These are phyloP conservation scores for Trialeurodes vaporariorum DNA, from an alignment of 1,140 invertebrate genomes.

Conservation along the genomic window DNA sequence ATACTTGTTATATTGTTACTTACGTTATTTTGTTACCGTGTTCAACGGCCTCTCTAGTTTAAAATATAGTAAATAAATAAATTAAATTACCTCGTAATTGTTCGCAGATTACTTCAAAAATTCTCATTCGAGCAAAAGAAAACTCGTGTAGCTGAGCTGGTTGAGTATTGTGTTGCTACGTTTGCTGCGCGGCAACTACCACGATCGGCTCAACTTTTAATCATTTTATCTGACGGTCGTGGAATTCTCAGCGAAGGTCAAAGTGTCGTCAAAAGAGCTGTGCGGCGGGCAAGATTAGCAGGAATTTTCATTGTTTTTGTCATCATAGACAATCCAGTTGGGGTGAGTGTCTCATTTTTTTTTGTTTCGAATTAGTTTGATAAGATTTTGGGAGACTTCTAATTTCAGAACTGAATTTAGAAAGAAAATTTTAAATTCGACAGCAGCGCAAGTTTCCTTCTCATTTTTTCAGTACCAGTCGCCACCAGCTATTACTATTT, in stretches of 20 bases:
- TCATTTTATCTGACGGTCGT: conserved; percentile 90
- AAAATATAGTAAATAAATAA: too few species aligned
- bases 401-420: too few species aligned
- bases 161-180: conserved; percentile 63
- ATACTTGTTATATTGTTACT: too few species aligned
- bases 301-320: conserved; percentile 91
- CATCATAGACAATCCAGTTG: conserved; percentile 85
- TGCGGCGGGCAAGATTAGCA: conserved; percentile 62
- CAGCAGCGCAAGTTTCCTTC: too few species aligned
- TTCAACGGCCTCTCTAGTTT: too few species aligned
- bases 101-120: conserved; percentile 50
- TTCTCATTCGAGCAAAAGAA: conserved; percentile 70
- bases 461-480: too few species aligned
- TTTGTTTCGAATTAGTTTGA: too few species aligned
- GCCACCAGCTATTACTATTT: too few species aligned
- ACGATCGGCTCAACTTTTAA: conserved; percentile 70
- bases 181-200: conserved; percentile 40
- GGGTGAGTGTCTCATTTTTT: conserved; percentile 53
- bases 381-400: too few species aligned
- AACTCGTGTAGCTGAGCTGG: conserved; percentile 63
- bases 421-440: too few species aligned
- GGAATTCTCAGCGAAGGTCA: conserved; percentile 84
- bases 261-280: conserved; percentile 58
- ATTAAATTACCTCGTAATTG: too few species aligned
- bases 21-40: too few species aligned